These are phyloP conservation scores for Plebejus melissa DNA, from an alignment of 2,888 invertebrate genomes.

Conservation along the genomic window DNA sequence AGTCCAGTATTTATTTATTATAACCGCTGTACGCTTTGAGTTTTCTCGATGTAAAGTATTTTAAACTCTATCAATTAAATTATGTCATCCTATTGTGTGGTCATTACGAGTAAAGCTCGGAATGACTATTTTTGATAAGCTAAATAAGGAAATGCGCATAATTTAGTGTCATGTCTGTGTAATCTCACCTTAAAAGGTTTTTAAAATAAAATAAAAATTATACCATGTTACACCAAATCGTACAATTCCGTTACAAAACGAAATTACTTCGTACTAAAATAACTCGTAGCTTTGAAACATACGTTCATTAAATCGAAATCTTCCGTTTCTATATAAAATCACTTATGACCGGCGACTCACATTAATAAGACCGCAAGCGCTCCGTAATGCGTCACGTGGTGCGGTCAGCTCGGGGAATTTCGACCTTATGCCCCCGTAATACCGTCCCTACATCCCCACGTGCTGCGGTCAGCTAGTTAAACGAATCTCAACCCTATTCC, in stretches of 20 bases:
- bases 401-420: not conserved
- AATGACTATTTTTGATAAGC: no score
- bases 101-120: no score
- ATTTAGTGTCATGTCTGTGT: no score
- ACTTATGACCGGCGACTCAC: constrained; percentile 20
- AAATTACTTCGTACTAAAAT: not conserved
- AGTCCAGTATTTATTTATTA: no score
- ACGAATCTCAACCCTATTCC: not conserved
- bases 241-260: not conserved
- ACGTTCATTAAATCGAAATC: constrained; percentile 11
- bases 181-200: no score
- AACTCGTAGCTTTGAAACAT: not conserved
- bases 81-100: no score
- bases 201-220: no score
- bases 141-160: no score
- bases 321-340: constrained; percentile 18
- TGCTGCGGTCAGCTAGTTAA: not conserved
- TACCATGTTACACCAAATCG: no score
- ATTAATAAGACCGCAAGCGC: constrained; percentile 22
- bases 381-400: constrained; percentile 9
- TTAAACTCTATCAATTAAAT: no score
- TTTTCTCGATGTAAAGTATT: no score
- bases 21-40: no score
- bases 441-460: not conserved
- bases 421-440: not conserved